Evolutionary conservation across 1,140 invertebrate genomes (phyloP), one percentile per base, ranked within the genome.

Genomic region (Drosophila punjabiensis): DNA sequence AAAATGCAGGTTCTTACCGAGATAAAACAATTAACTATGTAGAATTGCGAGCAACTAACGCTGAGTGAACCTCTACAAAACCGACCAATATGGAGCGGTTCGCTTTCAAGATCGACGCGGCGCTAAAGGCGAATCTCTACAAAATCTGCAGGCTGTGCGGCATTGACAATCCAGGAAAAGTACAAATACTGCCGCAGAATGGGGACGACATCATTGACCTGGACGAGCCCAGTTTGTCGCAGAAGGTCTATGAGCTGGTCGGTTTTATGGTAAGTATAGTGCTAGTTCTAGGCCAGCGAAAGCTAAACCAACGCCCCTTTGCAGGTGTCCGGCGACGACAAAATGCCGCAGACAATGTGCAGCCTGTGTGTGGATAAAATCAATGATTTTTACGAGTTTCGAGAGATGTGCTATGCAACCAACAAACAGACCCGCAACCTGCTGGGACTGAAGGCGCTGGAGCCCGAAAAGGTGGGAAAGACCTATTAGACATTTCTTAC

Each of bases 271-370:
- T 93, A 69, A 56, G 76, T 48, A 3, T 35, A 4, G 3, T 18
- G 10, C 0, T 13, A 20, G 0, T 8, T 10, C 0, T 16, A 7
- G 13, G 5, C 8, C 2, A 2, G 52, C 1, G 1, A 39, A 16
- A 24, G 7, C 18, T 66, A 52, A 50, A 35, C 16, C 53, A 62
- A 75, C 30, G 47, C 37, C 52, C 60, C 16, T 53, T 80, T 85
- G 18, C 88, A 95, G 94, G 94, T 95, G 11, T 82, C 93, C 28
- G 92, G 90, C 56, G 92, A 94, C 71, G 95, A 95, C 70, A 94
- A 94, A 81, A 95, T 95, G 94, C 95, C 95, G 0, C 94, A 95
- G n/a, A 92, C 94, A 33, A 95, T 95, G 76, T 95, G 94, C 79
- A 94, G 93, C 65, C 74, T 94, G 32, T 95, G 95, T 56, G 94